phyloP scores from a whole-genome alignment of 2,888 invertebrate genomes.

The Drosophila histrio region DNA sequence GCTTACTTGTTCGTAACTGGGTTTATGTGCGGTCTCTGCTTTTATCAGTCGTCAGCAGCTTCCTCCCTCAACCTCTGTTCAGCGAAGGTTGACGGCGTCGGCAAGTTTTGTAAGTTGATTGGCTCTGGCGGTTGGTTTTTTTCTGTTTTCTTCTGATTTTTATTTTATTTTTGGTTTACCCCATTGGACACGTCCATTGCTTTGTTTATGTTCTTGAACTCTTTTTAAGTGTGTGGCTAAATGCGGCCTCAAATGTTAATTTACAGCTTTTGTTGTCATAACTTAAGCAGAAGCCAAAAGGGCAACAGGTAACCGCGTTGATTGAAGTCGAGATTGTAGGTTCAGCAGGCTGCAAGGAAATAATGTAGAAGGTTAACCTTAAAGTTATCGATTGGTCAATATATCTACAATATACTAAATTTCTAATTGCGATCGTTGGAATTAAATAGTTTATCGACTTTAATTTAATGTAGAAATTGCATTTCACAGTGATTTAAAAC shows the following conservation, averaged over 20 bases:
- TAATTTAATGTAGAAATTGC: background rate
- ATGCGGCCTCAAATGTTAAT: slow-evolving; percentile 69
- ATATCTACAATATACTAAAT: background rate
- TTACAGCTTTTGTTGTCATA: slow-evolving; percentile 67
- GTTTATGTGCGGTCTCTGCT: slow-evolving; percentile 65
- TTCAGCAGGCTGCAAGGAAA: background rate
- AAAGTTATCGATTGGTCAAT: background rate
- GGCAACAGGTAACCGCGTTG: background rate
- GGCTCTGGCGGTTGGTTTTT: slow-evolving; percentile 47
- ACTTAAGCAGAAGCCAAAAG: slow-evolving; percentile 44
- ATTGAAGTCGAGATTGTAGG: background rate
- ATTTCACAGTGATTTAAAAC: no score
- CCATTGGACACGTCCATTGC: slow-evolving; percentile 55
- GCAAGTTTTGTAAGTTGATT: slow-evolving; percentile 69
- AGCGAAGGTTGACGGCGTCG: slow-evolving; percentile 57
- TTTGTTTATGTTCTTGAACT: slow-evolving; percentile 78
- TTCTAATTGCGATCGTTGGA: no score
- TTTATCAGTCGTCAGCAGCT: slow-evolving; percentile 48
- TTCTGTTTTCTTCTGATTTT: slow-evolving; percentile 1
- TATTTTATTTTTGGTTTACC: slow-evolving; percentile 16
- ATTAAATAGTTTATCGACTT: background rate
- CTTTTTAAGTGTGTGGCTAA: slow-evolving; percentile 60
- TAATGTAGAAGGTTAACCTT: slow-evolving; percentile 1
- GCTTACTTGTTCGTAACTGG: slow-evolving; percentile 59
- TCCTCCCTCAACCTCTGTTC: slow-evolving; percentile 3